phyloP scores from a whole-genome alignment of 2,113 vertebrate genomes.

The Lagopus muta region DNA sequence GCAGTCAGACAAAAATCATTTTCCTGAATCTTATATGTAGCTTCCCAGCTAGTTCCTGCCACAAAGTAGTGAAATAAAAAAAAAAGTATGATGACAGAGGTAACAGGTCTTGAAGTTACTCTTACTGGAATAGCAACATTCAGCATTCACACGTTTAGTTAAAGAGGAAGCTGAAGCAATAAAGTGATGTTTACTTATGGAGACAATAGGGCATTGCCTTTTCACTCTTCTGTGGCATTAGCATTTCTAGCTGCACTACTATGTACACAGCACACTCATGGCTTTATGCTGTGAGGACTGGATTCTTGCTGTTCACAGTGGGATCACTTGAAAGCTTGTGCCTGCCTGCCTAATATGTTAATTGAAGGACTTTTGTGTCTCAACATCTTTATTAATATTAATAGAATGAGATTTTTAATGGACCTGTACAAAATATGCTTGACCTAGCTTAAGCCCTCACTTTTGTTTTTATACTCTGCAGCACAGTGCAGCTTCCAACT shows the following conservation, averaged over 20 bases:
- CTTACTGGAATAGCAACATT: background rate
- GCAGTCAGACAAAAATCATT: constrained; percentile 6
- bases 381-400: constrained; percentile 70
- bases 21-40: background rate
- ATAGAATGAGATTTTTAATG: constrained; percentile 57
- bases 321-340: constrained; percentile 52
- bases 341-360: constrained; percentile 66
- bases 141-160: background rate
- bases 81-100: background rate
- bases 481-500: constrained; percentile 48
- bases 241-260: constrained; percentile 7
- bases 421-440: constrained; percentile 60
- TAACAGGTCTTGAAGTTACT: constrained; percentile 1
- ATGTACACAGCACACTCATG: constrained; percentile 16
- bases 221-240: constrained; percentile 43
- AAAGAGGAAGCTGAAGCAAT: constrained; percentile 51
- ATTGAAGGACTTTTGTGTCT: constrained; percentile 62
- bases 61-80: background rate
- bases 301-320: constrained; percentile 63
- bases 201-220: constrained; percentile 50
- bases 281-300: constrained; percentile 43
- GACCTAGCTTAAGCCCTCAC: constrained; percentile 51
- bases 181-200: constrained; percentile 47
- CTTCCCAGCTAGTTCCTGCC: background rate
- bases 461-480: constrained; percentile 53